Evolutionary conservation across 2,888 invertebrate genomes (phyloP).

Genomic region (Polymixis flavicincta): DNA sequence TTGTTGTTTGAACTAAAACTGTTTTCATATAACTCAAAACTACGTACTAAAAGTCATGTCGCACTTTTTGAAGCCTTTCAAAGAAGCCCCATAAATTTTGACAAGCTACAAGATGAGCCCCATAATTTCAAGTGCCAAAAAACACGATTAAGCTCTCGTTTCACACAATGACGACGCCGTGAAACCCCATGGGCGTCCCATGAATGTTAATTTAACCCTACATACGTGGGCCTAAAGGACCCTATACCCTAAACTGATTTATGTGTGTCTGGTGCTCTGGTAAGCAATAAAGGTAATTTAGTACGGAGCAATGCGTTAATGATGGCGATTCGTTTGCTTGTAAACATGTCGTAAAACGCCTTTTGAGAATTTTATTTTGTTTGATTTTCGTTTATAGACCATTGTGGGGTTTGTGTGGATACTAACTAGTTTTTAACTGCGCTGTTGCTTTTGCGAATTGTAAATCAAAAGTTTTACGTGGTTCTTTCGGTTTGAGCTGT

Average conservation of each 20-base stretch:
- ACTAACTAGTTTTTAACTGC: slow-evolving; percentile 32
- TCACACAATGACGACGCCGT: slow-evolving; percentile 76
- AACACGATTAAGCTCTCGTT: slow-evolving; percentile 71
- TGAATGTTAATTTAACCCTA: slow-evolving; percentile 76
- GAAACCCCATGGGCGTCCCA: slow-evolving; percentile 66
- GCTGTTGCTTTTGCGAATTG: slow-evolving; percentile 14
- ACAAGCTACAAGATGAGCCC: slow-evolving; percentile 41
- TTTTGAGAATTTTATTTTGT: slow-evolving; percentile 47
- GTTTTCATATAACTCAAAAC: slow-evolving; percentile 25
- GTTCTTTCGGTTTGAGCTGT: neutral
- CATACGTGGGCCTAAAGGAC: slow-evolving; percentile 66
- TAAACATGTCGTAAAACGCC: slow-evolving; percentile 62
- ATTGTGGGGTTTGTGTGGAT: slow-evolving; percentile 29
- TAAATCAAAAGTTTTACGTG: slow-evolving; percentile 6
- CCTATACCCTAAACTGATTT: slow-evolving; percentile 71
- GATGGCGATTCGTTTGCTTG: slow-evolving; percentile 57
- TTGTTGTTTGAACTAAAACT: neutral
- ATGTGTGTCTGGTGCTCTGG: slow-evolving; percentile 61
- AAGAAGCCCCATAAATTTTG: slow-evolving; percentile 50
- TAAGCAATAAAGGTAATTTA: slow-evolving; percentile 76
- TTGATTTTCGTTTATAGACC: slow-evolving; percentile 40
- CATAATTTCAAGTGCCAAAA: slow-evolving; percentile 62
- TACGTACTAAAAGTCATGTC: slow-evolving; percentile 33
- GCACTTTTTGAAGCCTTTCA: slow-evolving; percentile 31
- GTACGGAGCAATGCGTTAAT: slow-evolving; percentile 74